phyloP scores from a whole-genome alignment of 2,797 vertebrate species.

The Gambusia yucatana region DNA sequence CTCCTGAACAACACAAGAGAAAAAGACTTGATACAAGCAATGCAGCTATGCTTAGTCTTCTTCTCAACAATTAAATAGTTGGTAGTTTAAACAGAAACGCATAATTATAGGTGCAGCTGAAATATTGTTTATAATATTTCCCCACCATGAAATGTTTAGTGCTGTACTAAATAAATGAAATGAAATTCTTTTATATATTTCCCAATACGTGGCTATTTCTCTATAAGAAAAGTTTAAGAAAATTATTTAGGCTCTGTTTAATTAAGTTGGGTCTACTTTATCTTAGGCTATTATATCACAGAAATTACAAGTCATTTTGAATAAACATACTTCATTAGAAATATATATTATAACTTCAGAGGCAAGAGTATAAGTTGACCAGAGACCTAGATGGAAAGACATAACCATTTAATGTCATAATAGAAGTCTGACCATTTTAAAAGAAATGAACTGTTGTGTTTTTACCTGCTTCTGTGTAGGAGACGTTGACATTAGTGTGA shows the following conservation, averaged over 20 bases:
- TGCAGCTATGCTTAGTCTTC: not conserved
- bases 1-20: slow-evolving; percentile 39
- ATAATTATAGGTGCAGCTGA: not conserved
- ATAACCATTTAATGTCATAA: not conserved
- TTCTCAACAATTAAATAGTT: not conserved
- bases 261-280: not conserved
- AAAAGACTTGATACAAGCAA: not conserved
- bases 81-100: not conserved
- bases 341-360: not conserved
- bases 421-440: not conserved
- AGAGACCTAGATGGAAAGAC: not conserved
- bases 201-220: not conserved
- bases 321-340: not conserved
- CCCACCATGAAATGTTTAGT: not conserved
- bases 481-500: slow-evolving; percentile 48
- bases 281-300: not conserved
- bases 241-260: not conserved
- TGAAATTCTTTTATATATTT: not conserved
- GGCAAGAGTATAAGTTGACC: not conserved
- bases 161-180: not conserved
- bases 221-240: not conserved
- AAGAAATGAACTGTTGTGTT: not conserved
- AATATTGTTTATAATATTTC: not conserved
- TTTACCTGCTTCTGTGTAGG: slow-evolving; percentile 65
- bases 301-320: not conserved